A percentile compares a stretch with the other conserved stretches of the same genome.
phyloP scores from a whole-genome alignment of 1,140 invertebrate species.

The Subanguina moxae region DNA sequence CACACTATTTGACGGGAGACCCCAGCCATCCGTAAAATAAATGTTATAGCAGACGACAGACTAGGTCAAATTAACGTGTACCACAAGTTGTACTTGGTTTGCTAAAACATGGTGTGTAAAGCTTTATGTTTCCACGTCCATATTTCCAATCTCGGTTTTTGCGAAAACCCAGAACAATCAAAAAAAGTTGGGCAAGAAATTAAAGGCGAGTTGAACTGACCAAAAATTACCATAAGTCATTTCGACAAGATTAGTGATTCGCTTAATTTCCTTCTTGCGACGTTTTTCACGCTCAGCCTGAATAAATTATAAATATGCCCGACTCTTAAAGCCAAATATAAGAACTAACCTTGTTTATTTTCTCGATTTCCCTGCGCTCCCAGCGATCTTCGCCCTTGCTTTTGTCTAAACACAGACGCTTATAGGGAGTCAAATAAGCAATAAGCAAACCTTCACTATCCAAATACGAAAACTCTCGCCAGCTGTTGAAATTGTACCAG shows the following conservation, averaged over 20 bases:
- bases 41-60: no score
- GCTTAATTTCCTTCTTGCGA: slow-evolving; percentile 43
- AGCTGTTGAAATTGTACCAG: slow-evolving; percentile 91
- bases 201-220: no score
- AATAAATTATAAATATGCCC: slow-evolving; percentile 14
- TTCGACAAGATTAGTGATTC: slow-evolving; percentile 64
- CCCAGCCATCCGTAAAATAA: no score
- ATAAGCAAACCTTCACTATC: slow-evolving; percentile 77
- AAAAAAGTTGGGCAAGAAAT: no score
- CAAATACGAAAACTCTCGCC: slow-evolving; percentile 97
- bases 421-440: no score
- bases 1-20: no score
- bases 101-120: no score
- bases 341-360: slow-evolving; percentile 83
- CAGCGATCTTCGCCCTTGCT: slow-evolving; percentile 90
- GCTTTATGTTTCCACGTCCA: no score
- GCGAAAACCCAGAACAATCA: no score
- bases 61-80: no score
- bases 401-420: slow-evolving; percentile 69
- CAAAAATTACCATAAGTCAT: slow-evolving; percentile 70
- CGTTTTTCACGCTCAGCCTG: slow-evolving; percentile 44
- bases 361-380: slow-evolving; percentile 92
- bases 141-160: no score
- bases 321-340: not conserved
- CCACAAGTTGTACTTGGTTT: no score